Evolutionary conservation across 2,888 invertebrate genomes (phyloP).

Genomic region (Operophtera brumata): DNA sequence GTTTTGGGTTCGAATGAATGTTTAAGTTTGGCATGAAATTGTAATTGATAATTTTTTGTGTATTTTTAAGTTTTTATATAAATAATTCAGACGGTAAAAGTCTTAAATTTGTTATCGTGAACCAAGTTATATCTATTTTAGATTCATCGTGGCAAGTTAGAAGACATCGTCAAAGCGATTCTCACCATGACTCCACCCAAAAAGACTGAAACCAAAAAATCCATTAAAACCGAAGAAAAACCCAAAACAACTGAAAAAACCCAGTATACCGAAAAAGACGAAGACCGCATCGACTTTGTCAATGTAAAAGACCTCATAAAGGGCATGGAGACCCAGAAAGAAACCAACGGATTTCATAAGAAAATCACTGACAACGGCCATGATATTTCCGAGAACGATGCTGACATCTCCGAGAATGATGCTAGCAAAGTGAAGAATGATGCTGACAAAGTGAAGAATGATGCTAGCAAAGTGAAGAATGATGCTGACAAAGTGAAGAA

Average conservation of each 20-base stretch:
- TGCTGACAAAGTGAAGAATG: too few relatives aligned
- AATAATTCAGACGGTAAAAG: background rate
- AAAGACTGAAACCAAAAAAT: conserved; percentile 58
- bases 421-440: too few relatives aligned
- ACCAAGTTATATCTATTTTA: conserved; percentile 43
- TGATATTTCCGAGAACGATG: conserved; percentile 15
- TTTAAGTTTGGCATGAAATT: background rate
- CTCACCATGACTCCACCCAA: conserved; percentile 70
- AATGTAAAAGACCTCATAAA: conserved; percentile 82
- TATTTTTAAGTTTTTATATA: background rate
- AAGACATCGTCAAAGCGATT: conserved; percentile 70
- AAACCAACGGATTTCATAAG: conserved; percentile 68
- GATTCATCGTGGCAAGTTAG: conserved; percentile 81
- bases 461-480: background rate
- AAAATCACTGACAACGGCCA: conserved; percentile 60
- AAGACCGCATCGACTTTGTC: conserved; percentile 77
- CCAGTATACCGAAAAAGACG: conserved; percentile 59
- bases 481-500: background rate
- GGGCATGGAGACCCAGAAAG: conserved; percentile 81
- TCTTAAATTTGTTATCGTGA: background rate
- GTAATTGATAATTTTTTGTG: background rate
- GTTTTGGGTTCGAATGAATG: background rate
- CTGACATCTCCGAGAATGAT: conserved; percentile 15
- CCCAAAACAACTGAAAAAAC: conserved; percentile 40
- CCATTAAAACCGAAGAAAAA: conserved; percentile 53